Percentiles rank a stretch among this genome's conserved stretches.
Evolutionary conservation across 2,888 invertebrate genomes (phyloP).

Genomic region (Latrodectus hesperus): DNA sequence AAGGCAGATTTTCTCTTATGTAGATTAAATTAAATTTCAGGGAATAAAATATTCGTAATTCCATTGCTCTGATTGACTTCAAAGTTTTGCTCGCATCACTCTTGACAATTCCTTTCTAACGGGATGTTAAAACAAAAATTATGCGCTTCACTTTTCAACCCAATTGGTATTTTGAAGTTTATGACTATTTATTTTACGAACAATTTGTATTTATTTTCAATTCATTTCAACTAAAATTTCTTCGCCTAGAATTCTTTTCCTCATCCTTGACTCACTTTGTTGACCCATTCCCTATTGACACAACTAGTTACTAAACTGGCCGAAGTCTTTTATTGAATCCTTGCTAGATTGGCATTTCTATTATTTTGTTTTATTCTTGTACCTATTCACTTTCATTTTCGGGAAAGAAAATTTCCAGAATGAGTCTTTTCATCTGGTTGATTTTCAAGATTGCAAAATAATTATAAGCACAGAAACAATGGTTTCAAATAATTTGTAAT

Average conservation of each 20-base stretch:
- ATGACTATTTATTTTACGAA: background rate
- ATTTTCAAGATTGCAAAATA: too few relatives aligned
- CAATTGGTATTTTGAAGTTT: background rate
- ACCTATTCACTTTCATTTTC: slow-evolving; percentile 31
- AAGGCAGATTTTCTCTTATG: too few relatives aligned
- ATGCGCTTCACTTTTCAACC: too few relatives aligned
- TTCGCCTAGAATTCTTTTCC: background rate
- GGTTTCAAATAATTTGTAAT: too few relatives aligned
- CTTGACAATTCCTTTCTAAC: too few relatives aligned
- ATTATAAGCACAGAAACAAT: too few relatives aligned
- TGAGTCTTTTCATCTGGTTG: background rate
- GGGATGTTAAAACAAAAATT: too few relatives aligned
- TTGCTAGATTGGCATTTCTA: slow-evolving; percentile 31
- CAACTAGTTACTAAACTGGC: slow-evolving; percentile 57
- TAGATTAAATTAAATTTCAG: too few relatives aligned
- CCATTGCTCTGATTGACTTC: too few relatives aligned
- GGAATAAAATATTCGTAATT: too few relatives aligned
- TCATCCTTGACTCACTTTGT: slow-evolving; percentile 24
- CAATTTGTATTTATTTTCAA: slow-evolving; percentile 5
- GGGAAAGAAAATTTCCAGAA: slow-evolving; percentile 23
- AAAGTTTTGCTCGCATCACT: too few relatives aligned
- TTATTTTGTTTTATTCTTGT: slow-evolving; percentile 35
- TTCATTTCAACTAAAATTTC: slow-evolving; percentile 10
- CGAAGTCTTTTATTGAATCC: slow-evolving; percentile 53
- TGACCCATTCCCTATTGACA: slow-evolving; percentile 48